A percentile compares a stretch with the other conserved stretches of the same genome.
Conservation (phyloP, 2,888 invertebrate species). For the Tubulanus polymorphus region DNA sequence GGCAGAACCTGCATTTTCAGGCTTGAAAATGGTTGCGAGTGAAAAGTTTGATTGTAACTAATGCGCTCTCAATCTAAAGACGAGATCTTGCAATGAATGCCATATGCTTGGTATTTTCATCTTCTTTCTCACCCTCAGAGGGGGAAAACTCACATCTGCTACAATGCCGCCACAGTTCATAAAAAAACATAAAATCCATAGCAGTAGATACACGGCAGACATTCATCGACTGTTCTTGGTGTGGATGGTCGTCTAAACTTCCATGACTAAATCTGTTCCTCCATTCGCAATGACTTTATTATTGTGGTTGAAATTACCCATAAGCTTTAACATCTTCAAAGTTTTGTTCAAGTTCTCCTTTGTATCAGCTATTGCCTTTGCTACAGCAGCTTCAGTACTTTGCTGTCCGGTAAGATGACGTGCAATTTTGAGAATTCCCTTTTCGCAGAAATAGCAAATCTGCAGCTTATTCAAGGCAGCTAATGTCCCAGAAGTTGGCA, state of each 20-base stretch:
- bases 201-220: constrained; percentile 6
- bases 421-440: no score
- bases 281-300: not conserved
- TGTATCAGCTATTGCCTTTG: no score
- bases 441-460: no score
- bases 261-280: constrained; percentile 5
- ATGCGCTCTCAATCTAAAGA: no score
- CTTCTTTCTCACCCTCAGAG: no score
- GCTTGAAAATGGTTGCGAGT: not conserved
- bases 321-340: constrained; percentile 6
- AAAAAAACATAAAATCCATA: constrained; percentile 3
- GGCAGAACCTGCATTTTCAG: not conserved
- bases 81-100: not conserved
- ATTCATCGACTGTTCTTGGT: not conserved
- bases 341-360: no score
- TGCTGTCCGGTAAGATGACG: no score
- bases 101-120: not conserved
- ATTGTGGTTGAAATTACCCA: constrained; percentile 8
- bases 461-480: no score
- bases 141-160: not conserved
- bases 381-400: no score
- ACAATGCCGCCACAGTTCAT: constrained; percentile 8
- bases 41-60: no score
- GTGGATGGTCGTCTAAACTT: not conserved
- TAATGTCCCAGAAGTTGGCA: no score